phyloP scores from a whole-genome alignment of 2,797 vertebrate genomes.

The Anniella stebbinsi region DNA sequence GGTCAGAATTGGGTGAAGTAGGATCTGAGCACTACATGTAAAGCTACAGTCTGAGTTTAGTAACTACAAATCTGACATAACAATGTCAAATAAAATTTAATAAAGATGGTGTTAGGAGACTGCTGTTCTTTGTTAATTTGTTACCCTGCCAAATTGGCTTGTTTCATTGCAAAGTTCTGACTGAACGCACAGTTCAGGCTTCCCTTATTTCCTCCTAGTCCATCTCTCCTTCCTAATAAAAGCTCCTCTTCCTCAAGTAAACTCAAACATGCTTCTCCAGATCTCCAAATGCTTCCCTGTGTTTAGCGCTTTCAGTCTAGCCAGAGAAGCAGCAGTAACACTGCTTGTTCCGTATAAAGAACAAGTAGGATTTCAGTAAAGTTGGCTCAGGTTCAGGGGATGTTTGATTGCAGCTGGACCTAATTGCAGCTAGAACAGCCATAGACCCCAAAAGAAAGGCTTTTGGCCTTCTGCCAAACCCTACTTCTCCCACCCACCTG shows the following conservation, averaged over 20 bases:
- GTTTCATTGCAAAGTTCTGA: too few species aligned
- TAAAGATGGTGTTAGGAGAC: too few species aligned
- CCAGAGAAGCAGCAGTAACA: background rate
- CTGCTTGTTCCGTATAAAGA: background rate
- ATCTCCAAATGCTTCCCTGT: background rate
- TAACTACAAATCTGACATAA: too few species aligned
- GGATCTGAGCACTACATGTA: too few species aligned
- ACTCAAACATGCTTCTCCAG: background rate
- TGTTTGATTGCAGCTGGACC: background rate
- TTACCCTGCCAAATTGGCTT: too few species aligned
- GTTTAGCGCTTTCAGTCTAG: background rate
- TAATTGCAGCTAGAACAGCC: background rate
- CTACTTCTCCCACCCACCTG: background rate
- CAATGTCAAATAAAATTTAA: too few species aligned
- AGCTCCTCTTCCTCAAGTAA: background rate
- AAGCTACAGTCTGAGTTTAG: too few species aligned
- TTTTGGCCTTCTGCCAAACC: background rate
- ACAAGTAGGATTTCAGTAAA: background rate
- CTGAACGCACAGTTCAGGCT: too few species aligned
- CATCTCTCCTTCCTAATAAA: background rate
- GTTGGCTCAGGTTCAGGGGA: background rate
- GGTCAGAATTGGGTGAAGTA: too few species aligned
- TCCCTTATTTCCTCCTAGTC: too few species aligned
- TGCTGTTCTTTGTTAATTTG: too few species aligned
- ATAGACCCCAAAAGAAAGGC: background rate